phyloP scores from a whole-genome alignment of 2,888 invertebrate genomes.

The Parnassius glacialis region DNA sequence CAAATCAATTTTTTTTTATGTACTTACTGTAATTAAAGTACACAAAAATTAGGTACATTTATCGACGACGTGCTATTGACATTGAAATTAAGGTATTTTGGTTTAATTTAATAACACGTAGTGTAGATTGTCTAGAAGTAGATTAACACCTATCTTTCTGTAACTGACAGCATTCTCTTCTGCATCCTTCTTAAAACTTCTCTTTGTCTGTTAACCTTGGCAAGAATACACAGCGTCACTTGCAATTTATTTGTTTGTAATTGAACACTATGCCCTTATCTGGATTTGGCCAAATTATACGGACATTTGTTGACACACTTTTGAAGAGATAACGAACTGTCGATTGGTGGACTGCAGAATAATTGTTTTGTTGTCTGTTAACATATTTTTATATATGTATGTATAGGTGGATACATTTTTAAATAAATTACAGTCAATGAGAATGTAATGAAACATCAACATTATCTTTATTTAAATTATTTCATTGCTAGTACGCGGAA shows the following conservation, averaged over 20 bases:
- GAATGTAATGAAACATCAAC: neutral
- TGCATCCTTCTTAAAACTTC: constrained; percentile 7
- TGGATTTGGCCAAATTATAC: constrained; percentile 7
- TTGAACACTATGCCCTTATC: neutral
- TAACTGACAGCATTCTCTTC: constrained; percentile 14
- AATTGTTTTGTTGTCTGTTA: constrained; percentile 1
- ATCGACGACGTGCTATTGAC: constrained; percentile 5
- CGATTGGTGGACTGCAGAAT: neutral
- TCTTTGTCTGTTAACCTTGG: neutral
- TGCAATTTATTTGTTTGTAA: constrained; percentile 1
- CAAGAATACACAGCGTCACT: constrained; percentile 3
- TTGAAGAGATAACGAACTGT: constrained; percentile 8
- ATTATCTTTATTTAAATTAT: too few relatives aligned
- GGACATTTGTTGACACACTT: constrained; percentile 24
- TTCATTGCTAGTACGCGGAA: too few relatives aligned
- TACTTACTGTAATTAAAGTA: too few relatives aligned
- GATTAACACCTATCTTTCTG: neutral
- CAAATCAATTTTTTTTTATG: too few relatives aligned
- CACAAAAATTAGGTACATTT: neutral
- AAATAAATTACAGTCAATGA: neutral
- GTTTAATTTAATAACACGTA: constrained; percentile 15
- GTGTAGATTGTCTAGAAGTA: constrained; percentile 10
- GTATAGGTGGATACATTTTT: too few relatives aligned
- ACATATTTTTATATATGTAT: neutral
- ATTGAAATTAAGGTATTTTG: constrained; percentile 6